Conservation (phyloP, 1,140 invertebrate species). For the Orchesella cincta region DNA sequence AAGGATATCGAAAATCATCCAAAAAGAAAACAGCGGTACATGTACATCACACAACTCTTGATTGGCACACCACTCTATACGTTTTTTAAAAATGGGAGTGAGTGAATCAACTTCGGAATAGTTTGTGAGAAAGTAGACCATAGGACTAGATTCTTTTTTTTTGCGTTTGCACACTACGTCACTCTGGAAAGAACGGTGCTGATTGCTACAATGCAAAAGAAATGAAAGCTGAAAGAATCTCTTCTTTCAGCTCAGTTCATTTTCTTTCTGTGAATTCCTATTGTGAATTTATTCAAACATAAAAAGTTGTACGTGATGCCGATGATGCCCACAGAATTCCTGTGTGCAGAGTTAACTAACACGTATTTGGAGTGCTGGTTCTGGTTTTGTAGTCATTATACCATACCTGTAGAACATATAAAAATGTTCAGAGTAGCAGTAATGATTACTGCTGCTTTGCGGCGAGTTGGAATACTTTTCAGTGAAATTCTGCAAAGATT, state of each 20-base stretch:
- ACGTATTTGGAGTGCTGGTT: not conserved
- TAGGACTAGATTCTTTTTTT: slow-evolving; percentile 1
- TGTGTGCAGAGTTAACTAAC: too few relatives aligned
- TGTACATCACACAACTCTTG: too few relatives aligned
- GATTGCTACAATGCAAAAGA: too few relatives aligned
- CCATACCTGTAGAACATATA: not conserved
- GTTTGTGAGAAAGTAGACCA: not conserved
- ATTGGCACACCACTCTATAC: too few relatives aligned
- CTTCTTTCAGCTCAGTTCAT: too few relatives aligned
- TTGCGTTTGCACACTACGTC: not conserved
- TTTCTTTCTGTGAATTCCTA: not conserved
- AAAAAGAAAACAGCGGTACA: not conserved
- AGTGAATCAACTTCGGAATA: too few relatives aligned
- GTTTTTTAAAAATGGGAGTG: too few relatives aligned
- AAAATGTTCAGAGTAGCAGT: not conserved
- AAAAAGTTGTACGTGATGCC: too few relatives aligned
- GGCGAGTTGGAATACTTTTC: slow-evolving; percentile 20
- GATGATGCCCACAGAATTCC: too few relatives aligned
- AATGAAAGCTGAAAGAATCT: too few relatives aligned
- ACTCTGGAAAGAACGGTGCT: not conserved
- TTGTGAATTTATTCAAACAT: not conserved
- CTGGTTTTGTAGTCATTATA: not conserved
- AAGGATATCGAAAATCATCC: too few relatives aligned
- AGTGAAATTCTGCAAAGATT: too few relatives aligned
- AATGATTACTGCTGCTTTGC: not conserved